These are phyloP conservation scores for Catamblyrhynchus diadema DNA, from an alignment of 2,797 vertebrate species.

Conservation along the genomic window DNA sequence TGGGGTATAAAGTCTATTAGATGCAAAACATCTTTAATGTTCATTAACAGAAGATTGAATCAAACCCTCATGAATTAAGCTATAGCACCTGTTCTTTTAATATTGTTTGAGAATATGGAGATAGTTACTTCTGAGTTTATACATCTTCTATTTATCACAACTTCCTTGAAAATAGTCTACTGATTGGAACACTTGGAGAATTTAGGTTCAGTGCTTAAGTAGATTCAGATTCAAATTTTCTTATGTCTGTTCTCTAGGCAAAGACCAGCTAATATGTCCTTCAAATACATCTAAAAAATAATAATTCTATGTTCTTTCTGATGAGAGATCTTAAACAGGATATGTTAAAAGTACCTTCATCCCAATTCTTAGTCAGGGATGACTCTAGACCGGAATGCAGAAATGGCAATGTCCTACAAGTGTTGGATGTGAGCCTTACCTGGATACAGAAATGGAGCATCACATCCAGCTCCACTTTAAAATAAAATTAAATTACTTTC, in stretches of 20 bases:
- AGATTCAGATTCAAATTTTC: neutral
- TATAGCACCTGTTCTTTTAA: neutral
- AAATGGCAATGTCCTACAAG: neutral
- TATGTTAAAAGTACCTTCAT: neutral
- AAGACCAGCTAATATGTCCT: neutral
- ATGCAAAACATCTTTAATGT: neutral
- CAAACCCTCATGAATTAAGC: neutral
- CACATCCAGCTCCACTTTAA: neutral
- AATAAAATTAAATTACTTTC: neutral
- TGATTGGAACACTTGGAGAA: neutral
- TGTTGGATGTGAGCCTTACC: neutral
- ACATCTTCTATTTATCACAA: neutral
- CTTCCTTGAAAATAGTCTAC: neutral
- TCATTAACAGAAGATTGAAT: neutral
- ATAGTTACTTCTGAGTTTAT: neutral
- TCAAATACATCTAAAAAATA: neutral
- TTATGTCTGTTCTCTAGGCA: neutral
- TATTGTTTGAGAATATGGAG: neutral
- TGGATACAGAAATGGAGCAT: neutral
- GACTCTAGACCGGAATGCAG: neutral
- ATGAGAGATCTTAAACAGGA: neutral
- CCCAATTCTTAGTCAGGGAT: neutral
- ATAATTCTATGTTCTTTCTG: neutral
- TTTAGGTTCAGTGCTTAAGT: neutral
- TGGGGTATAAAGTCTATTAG: neutral